Evolutionary conservation across 2,113 vertebrate species (phyloP).

Genomic region (Notarius lentiginosus): DNA sequence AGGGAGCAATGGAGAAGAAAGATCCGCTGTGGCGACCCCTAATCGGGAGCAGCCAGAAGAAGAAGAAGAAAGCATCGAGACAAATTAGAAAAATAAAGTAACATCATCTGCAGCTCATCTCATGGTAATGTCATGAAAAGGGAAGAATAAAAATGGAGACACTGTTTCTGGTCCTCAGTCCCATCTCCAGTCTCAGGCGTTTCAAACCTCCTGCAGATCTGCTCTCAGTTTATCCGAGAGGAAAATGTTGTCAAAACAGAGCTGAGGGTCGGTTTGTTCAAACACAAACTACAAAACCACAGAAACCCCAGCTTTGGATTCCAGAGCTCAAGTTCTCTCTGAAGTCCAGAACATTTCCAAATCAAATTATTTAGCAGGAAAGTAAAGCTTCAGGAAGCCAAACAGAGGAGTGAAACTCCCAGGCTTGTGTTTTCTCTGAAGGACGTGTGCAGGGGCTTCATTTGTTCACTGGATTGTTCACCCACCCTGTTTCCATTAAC

Average conservation of each 20-base stretch:
- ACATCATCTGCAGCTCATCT: neutral
- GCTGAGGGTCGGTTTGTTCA: constrained; percentile 5
- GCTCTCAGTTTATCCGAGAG: neutral
- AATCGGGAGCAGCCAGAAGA: no score
- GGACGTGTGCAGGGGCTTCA: neutral
- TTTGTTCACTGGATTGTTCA: neutral
- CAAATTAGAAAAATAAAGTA: neutral
- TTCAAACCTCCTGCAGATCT: neutral
- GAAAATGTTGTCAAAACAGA: constrained; percentile 1
- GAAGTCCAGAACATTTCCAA: neutral
- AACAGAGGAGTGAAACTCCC: neutral
- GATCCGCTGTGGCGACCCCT: no score
- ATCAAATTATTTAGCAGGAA: neutral
- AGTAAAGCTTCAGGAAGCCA: neutral
- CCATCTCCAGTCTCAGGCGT: neutral
- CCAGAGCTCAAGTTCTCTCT: neutral
- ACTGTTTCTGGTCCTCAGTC: neutral
- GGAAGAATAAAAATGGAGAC: neutral
- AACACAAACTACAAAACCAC: constrained; percentile 29
- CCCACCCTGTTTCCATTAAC: no score
- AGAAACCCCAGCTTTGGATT: constrained; percentile 17
- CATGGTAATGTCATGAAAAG: neutral
- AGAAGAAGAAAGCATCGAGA: no score
- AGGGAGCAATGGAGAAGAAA: no score
- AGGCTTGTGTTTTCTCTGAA: neutral